Base-by-base conservation (phyloP, 2,888 invertebrate species). In the Macropis europaea region DNA sequence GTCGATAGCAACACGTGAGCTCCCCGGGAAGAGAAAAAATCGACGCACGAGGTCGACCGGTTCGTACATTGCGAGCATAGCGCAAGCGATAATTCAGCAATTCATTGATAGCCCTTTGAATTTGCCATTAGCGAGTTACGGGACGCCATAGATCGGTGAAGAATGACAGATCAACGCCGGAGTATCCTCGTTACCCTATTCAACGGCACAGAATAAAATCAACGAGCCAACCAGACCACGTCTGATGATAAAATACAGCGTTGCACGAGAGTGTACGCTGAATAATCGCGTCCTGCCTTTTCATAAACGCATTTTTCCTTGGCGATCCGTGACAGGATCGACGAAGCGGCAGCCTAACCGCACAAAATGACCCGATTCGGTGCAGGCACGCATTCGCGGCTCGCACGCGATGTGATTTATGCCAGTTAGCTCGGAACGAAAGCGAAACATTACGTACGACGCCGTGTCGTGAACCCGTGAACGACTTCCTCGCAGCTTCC, bases 1-100 rank as follows among this genome's bases (percentile, higher is more conserved):
- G 28, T 30, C 61, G 34, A 42, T 50, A 26, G 11, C 40, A 54
- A 45, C 69, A 74, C 69, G 68, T 74, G 74, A 68, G 54, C n/a
- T n/a, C n/a, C 5, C 13, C 7, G 7, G 11, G 3, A 30, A 6
- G 42, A n/a, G 19, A 28, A 68, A 53, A 56, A 54, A 24, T n/a
- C 3, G 24, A 15, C 38, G 22, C 66, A 60, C 47, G 43, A 47
- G 72, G 70, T 50, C 52, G 60, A 26, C 50, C 43, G 15, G 34
- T 47, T 38, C 11, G 38, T n/a, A n/a, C n/a, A n/a, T n/a, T n/a
- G n/a, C 30, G 30, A 6, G 30, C 30, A 30, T 6, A 6, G 30
- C 30, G 30, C 30, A 5, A 30, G 5, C 5, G n/a, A n/a, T n/a
- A n/a, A n/a, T n/a, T n/a, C n/a, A n/a, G n/a, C n/a, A n/a, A n/a